Evolutionary conservation across 2,888 invertebrate species (phyloP).

Genomic region (Odontothrips loti): DNA sequence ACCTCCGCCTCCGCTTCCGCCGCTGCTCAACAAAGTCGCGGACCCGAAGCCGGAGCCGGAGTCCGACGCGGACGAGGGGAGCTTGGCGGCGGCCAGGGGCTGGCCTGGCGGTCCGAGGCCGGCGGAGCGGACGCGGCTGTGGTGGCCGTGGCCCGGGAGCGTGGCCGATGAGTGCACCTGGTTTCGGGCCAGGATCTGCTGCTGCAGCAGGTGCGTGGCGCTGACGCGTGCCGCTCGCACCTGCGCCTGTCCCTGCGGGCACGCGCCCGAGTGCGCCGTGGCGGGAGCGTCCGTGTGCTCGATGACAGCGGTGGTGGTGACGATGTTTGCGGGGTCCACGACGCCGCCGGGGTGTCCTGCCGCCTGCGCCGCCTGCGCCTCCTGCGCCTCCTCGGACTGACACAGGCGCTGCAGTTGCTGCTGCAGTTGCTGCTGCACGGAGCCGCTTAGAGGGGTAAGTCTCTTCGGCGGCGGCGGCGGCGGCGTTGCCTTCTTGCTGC

Average conservation of each 20-base stretch:
- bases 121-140: not conserved
- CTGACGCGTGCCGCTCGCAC: not conserved
- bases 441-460: conserved; percentile 41
- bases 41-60: conserved; percentile 35
- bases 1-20: not conserved
- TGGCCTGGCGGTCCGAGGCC: not conserved
- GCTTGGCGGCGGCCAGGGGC: conserved; percentile 32
- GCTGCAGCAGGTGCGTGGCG: conserved; percentile 6
- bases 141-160: too few relatives aligned
- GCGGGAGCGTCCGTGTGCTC: not conserved
- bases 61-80: conserved; percentile 35
- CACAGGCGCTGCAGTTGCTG: conserved; percentile 43
- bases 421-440: conserved; percentile 47
- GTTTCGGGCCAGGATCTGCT: not conserved
- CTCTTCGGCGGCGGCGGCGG: not conserved
- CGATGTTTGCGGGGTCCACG: not conserved
- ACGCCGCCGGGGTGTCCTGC: too few relatives aligned
- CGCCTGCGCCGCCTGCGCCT: not conserved
- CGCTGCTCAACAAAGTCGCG: conserved; percentile 32
- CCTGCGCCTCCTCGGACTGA: not conserved
- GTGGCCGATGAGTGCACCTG: not conserved
- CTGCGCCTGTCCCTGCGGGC: conserved; percentile 4
- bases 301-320: not conserved
- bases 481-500: not conserved
- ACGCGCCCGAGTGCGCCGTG: not conserved